Conservation (phyloP, 30 jellyfish, hydroid and myxozoan genomes). For the Aurelia aurita region DNA sequence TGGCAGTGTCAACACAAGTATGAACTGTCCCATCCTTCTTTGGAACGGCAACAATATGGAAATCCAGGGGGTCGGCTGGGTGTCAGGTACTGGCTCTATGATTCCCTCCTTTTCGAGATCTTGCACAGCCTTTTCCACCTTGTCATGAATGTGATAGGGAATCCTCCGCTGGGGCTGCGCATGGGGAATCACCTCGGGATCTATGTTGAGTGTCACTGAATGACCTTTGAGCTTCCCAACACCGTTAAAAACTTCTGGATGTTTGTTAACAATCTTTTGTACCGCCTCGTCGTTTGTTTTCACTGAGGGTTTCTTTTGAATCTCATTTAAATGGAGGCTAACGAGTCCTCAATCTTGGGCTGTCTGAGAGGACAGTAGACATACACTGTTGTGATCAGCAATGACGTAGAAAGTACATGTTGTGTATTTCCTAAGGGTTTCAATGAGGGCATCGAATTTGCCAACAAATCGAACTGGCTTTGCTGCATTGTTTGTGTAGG, state of each 20-base stretch:
- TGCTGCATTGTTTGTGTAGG: too few species aligned
- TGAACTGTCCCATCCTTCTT: constrained; percentile 32
- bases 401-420: too few species aligned
- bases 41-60: constrained; percentile 15
- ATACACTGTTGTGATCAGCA: too few species aligned
- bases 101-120: constrained; percentile 24
- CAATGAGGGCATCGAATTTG: too few species aligned
- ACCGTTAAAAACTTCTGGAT: constrained; percentile 8
- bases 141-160: constrained; percentile 21
- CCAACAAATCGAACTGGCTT: too few species aligned
- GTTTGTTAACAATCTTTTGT: neutral
- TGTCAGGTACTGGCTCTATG: constrained; percentile 23
- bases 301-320: too few species aligned
- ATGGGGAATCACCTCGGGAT: neutral
- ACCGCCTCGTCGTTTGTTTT: constrained; percentile 3
- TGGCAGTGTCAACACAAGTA: constrained; percentile 44
- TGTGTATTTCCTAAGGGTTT: too few species aligned
- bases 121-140: constrained; percentile 10
- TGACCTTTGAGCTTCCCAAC: constrained; percentile 14
- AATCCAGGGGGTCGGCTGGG: constrained; percentile 29
- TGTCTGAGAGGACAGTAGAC: too few species aligned
- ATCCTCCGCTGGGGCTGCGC: constrained; percentile 25
- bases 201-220: neutral
- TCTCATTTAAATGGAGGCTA: constrained; percentile 13
- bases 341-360: constrained; percentile 14